Evolutionary conservation across 2,888 invertebrate genomes (phyloP), one percentile per base, ranked within the genome.

Genomic region (Xestia sexstrigata): DNA sequence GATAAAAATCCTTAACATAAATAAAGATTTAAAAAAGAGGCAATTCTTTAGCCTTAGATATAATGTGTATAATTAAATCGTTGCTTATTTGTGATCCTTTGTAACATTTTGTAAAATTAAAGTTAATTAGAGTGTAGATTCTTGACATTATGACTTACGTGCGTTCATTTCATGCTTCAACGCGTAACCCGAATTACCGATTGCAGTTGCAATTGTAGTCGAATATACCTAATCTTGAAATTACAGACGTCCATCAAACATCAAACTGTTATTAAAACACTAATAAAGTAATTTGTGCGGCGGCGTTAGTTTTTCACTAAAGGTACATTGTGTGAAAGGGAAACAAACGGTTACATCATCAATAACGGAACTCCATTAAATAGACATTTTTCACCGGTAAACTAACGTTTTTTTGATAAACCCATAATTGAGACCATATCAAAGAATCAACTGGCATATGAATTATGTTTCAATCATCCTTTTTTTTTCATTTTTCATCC

Each of bases 71-170:
- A 17, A 39, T 3, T 49, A 49, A 74, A 23, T 62, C 8, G 5
- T 69, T 15, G 39, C 4, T 49, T 23, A 8, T 13, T 30, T 11
- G 55, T 4, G 8, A 55, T 47, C 55, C 9, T 42, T 30, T 4
- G 45, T 30, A 42, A 70, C 52, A 67, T 76, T 63, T 23, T 9
- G 20, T 20, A 49, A 58, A 78, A 45, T 58, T n/a, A 52, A 58
- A 63, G 49, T 72, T 63, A 82, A 15, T n/a, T 71, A 70, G 85
- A 82, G 62, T 82, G 85, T 62, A 72, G 15, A 69, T 83, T 71
- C 35, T 63, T n/a, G 42, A 66, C 17, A 45, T 69, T 55, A 71
- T 58, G 47, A 81, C 60, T 26, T 55, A 35, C 72, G 63, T 82
- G 82, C 70, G 69, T 62, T 76, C 11, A 68, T 74, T 78, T 49